Conservation (phyloP, 2,113 vertebrate species). For the Boulengeromyrus knoepffleri region DNA sequence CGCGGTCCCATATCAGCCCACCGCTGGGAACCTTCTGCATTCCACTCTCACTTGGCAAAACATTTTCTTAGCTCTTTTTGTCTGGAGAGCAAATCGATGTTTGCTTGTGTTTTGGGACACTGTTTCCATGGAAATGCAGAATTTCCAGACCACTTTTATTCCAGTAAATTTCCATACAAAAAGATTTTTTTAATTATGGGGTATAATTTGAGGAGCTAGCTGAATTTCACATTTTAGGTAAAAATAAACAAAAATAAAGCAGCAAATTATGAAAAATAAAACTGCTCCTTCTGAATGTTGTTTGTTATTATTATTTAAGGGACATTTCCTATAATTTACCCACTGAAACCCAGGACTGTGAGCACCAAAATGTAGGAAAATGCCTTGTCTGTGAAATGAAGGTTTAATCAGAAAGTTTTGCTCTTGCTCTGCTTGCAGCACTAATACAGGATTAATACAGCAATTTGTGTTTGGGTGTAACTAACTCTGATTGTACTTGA, state of each 20-base stretch:
- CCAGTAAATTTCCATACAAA: constrained; percentile 45
- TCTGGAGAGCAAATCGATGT: constrained; percentile 40
- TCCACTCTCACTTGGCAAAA: constrained; percentile 53
- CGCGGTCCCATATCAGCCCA: constrained; percentile 52
- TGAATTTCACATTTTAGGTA: background rate
- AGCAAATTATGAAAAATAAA: background rate
- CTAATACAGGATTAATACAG: background rate
- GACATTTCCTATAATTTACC: background rate
- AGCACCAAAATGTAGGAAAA: background rate
- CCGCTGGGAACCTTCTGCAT: constrained; percentile 39
- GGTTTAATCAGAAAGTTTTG: background rate
- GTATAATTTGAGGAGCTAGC: background rate
- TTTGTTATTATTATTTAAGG: background rate
- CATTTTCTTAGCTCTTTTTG: constrained; percentile 43
- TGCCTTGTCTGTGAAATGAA: background rate
- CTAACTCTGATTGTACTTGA: background rate
- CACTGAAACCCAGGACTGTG: background rate
- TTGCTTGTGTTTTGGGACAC: constrained; percentile 55
- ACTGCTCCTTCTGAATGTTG: background rate
- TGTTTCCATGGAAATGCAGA: constrained; percentile 47
- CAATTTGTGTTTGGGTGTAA: background rate
- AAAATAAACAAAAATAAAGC: background rate
- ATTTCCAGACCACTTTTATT: constrained; percentile 50
- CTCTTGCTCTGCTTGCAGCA: background rate
- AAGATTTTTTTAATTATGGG: background rate